phyloP scores from a whole-genome alignment of 1,140 invertebrate species.

The Rhysida immarginata region DNA sequence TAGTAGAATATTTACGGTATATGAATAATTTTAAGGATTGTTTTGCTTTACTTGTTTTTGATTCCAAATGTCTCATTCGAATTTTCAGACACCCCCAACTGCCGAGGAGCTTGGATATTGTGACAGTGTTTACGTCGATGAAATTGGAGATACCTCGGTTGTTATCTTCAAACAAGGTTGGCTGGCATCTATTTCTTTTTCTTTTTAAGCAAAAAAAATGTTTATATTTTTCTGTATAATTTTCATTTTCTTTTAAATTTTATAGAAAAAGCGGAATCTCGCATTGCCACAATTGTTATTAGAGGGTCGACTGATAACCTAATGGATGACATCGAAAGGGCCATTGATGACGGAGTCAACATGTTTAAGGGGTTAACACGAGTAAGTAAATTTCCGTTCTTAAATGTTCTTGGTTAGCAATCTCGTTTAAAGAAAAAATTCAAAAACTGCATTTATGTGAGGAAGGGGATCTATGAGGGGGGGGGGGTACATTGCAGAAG shows the following conservation, averaged over 20 bases:
- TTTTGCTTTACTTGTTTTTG: too few relatives aligned
- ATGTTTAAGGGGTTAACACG: conserved; percentile 80
- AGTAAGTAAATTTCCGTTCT: conserved; percentile 23
- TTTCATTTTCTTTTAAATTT: conserved; percentile 7
- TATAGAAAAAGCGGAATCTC: conserved; percentile 46
- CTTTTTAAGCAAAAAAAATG: background rate
- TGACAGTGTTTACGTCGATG: conserved; percentile 81
- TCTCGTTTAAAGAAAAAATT: background rate
- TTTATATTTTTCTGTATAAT: background rate
- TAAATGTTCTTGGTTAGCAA: background rate
- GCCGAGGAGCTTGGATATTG: conserved; percentile 84
- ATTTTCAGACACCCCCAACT: conserved; percentile 50
- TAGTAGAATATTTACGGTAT: too few relatives aligned
- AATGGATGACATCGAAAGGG: conserved; percentile 97
- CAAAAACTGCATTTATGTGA: too few relatives aligned
- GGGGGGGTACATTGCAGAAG: too few relatives aligned
- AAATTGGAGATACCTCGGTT: conserved; percentile 86
- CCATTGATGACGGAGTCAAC: conserved; percentile 97
- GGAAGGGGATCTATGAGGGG: too few relatives aligned
- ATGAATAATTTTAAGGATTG: too few relatives aligned
- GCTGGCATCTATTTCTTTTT: too few relatives aligned
- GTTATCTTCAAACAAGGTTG: conserved; percentile 76
- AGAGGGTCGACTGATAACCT: conserved; percentile 94
- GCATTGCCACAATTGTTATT: conserved; percentile 83
- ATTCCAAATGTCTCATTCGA: too few relatives aligned